A percentile compares a stretch with the other conserved stretches of the same genome.
phyloP scores from a whole-genome alignment of 2,797 vertebrate genomes.

The Lacerta bilineata region DNA sequence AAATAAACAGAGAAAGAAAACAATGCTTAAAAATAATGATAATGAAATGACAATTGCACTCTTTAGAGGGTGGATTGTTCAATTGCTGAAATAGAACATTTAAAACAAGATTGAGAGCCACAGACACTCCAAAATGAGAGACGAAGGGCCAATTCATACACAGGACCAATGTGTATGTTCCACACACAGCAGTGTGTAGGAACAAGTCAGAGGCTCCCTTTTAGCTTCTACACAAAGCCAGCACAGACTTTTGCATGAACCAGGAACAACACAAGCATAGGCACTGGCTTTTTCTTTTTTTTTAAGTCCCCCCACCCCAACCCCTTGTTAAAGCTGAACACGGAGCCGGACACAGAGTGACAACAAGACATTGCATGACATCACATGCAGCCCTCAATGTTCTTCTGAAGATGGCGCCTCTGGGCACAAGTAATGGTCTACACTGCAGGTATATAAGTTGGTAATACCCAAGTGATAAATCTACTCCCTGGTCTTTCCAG shows the following conservation, averaged over 20 bases:
- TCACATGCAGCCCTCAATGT: no score
- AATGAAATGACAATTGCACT: constrained; percentile 38
- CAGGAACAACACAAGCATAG: neutral
- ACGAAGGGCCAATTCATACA: neutral
- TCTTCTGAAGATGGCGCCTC: no score
- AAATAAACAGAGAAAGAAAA: constrained; percentile 38
- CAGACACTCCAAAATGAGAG: neutral
- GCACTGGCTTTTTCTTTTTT: no score
- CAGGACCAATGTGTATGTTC: neutral
- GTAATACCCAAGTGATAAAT: no score
- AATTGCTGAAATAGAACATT: neutral
- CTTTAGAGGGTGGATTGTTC: constrained; percentile 24
- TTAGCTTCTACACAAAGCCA: neutral
- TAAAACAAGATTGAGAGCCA: neutral
- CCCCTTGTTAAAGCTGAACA: no score
- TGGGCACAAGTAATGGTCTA: no score
- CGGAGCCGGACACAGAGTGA: no score
- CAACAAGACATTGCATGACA: no score
- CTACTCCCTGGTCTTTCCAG: neutral
- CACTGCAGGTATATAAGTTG: no score
- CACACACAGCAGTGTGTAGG: neutral
- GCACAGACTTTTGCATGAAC: neutral
- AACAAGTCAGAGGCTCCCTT: neutral
- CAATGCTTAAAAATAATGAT: constrained; percentile 12
- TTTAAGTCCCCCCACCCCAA: no score